Percentiles rank a stretch among this genome's conserved stretches.
phyloP scores from a whole-genome alignment of 2,113 vertebrate species.

The Carassius gibelio region DNA sequence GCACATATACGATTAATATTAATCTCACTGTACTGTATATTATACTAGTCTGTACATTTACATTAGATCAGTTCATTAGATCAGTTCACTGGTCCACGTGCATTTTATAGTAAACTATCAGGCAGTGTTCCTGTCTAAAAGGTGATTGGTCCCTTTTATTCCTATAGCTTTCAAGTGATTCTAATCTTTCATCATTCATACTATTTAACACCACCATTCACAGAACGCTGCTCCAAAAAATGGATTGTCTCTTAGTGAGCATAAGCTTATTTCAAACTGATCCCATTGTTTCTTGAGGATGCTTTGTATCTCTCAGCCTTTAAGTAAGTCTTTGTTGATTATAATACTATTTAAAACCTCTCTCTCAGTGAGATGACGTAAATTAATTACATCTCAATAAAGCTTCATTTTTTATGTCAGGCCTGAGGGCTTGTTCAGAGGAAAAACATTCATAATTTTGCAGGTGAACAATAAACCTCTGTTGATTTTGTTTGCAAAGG shows the following conservation, averaged over 20 bases:
- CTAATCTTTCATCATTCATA: background rate
- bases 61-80: background rate
- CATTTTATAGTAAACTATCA: background rate
- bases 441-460: background rate
- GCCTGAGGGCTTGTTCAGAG: background rate
- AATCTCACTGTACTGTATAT: background rate
- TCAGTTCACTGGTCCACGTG: too few relatives aligned
- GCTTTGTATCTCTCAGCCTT: conserved; percentile 47
- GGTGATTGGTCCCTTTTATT: background rate
- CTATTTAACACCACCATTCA: conserved; percentile 5
- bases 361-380: conserved; percentile 31
- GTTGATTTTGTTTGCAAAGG: background rate
- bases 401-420: conserved; percentile 21
- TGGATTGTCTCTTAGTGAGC: conserved; percentile 47
- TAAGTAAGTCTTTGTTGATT: conserved; percentile 48
- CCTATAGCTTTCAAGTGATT: background rate
- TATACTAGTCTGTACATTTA: background rate
- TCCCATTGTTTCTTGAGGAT: conserved; percentile 51
- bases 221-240: conserved; percentile 27
- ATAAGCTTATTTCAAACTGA: conserved; percentile 53
- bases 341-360: conserved; percentile 53
- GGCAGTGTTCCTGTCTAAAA: background rate
- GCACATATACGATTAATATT: background rate
- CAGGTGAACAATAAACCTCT: background rate
- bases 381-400: conserved; percentile 40